Evolutionary conservation across 2,888 invertebrate species (phyloP), one percentile per base, ranked within the genome.

Genomic region (Mythimna albipuncta): DNA sequence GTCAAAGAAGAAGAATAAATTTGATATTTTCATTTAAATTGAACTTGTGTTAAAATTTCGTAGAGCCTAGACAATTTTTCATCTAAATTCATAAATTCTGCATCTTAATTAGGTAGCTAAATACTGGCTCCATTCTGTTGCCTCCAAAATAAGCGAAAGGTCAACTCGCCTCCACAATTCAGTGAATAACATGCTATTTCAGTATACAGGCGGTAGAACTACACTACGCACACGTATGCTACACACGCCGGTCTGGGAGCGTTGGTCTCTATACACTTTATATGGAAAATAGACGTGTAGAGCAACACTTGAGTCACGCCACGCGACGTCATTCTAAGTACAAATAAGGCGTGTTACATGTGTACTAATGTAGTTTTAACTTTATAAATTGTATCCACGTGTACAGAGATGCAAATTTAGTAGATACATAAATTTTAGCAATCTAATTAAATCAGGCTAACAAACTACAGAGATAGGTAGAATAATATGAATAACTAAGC

Each of bases 51-150:
- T 38, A 70, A 57, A 16, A 72, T 21, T 26, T 71, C 19, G 21
- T 70, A n/a, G 13, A 32, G 13, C 21, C 35, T n/a, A 38, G 57
- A n/a, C 41, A 62, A 44, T 52, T 50, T 69, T 58, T 69, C 50
- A 77, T 63, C 16, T 44, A 62, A 57, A 75, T 66, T 76, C 19
- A 59, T 59, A 32, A 21, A 77, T 63, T 77, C n/a, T 44, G 35
- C 41, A 75, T 62, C 2, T 35, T 35, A 77, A 69, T 64, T 63
- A 32, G 9, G 19, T 35, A 55, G n/a, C 9, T 50, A 21, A 26
- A 44, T 26, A 50, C 21, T 32, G 16, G 41, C 6, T 58, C 10
- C 13, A 21, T 41, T 52, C 11, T 44, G 62, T 50, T 41, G 59
- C 21, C 61, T 50, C 50, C 7, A 77, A 63, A 77, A 69, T 26